Conservation (phyloP, 1,140 invertebrate genomes). For the Thaumatotibia leucotreta region DNA sequence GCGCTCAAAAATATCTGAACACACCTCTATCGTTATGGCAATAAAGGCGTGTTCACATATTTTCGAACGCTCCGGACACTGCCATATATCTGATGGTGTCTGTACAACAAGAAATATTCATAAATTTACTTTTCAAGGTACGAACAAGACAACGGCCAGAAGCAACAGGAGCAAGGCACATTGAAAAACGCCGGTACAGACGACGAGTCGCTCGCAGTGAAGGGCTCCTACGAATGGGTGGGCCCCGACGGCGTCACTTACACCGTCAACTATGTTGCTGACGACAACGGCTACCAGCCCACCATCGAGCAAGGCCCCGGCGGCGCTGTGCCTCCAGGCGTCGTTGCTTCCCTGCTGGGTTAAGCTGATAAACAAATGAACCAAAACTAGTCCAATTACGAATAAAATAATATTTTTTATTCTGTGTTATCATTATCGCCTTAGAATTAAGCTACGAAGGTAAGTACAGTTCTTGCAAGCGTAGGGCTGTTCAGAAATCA, state of each 20-base stretch:
- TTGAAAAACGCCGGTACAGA: constrained; percentile 77
- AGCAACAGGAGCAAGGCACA: constrained; percentile 77
- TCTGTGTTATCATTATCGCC: too few relatives aligned
- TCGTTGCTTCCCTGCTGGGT: constrained; percentile 48
- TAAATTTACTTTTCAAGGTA: constrained; percentile 35
- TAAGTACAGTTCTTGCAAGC: too few relatives aligned
- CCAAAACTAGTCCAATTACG: constrained; percentile 20
- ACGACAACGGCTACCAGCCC: constrained; percentile 83
- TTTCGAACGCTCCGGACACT: too few relatives aligned
- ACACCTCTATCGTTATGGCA: too few relatives aligned
- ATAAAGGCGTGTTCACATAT: too few relatives aligned
- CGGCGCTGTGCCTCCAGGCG: constrained; percentile 63
- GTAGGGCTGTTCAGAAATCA: too few relatives aligned
- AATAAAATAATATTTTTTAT: neutral
- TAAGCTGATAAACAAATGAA: constrained; percentile 25
- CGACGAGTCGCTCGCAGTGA: constrained; percentile 54
- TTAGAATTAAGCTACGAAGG: too few relatives aligned
- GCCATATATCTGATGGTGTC: too few relatives aligned
- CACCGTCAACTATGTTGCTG: constrained; percentile 83
- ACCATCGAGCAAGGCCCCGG: constrained; percentile 78
- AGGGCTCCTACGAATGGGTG: constrained; percentile 76
- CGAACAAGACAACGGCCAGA: constrained; percentile 76
- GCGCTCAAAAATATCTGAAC: too few relatives aligned
- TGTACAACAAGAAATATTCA: neutral
- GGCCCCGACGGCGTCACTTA: constrained; percentile 76